Base-by-base conservation (phyloP, 2,888 invertebrate species). In the Luperina nickerlii region DNA sequence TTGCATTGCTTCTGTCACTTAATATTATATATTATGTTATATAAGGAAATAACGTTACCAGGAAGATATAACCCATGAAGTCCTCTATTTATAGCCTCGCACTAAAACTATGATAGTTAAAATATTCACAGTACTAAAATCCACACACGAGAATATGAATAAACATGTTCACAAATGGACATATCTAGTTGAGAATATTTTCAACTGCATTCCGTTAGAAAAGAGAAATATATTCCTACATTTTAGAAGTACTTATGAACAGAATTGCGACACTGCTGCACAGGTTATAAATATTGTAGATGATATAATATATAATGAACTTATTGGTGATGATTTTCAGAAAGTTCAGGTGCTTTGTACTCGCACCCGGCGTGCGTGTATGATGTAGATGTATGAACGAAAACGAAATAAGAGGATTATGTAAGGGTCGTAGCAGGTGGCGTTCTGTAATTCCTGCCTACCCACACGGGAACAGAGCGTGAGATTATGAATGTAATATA, bases 91-190 rank as follows among this genome's bases (percentile, higher is more conserved):
- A n/a, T 27, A 60, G 48, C 32, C 5, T 54, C 27, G 15, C 8
- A 15, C 57, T 74, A 72, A 77, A 85, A 81, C 74, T 72, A 63
- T 63, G 13, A 42, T 60, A 38, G 63, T 78, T 84, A 78, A 84
- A 85, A 79, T 82, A 76, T 85, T 74, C 83, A 63, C 69, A 63
- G 42, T 24, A 65, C 67, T 77, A 85, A 85, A 85, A 79, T 45
- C 66, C 65, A 60, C 70, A 54, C 62, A 62, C 13, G 65, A 72
- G 68, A 72, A 66, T 77, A 85, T 85, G 83, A 86, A 85, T 85
- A 86, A 86, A 86, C 86, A 83, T 85, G 74, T 75, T 62, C 72
- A 63, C 76, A 83, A 85, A 85, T 85, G 86, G 83, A 85, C 79
- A 77, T 79, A 45, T 73, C 76, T 75, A 54, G 69, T 67, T 32